phyloP scores from a whole-genome alignment of 2,113 vertebrate genomes.

The Alouatta palliata region DNA sequence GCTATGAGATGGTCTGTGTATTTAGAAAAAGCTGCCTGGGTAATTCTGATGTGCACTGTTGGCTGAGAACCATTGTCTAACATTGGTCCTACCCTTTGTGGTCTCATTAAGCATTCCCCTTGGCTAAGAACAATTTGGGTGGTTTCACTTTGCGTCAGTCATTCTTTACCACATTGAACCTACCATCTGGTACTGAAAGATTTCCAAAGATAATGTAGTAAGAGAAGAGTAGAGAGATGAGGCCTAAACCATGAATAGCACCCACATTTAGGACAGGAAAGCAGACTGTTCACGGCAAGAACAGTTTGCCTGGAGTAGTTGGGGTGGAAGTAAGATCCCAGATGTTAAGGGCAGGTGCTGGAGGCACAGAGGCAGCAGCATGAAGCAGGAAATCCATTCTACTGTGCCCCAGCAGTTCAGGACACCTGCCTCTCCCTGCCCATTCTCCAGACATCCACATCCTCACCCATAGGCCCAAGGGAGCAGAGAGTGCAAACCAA shows the following conservation, averaged over 20 bases:
- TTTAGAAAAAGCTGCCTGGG: background rate
- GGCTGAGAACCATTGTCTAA: background rate
- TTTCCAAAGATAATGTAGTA: background rate
- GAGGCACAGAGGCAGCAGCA: background rate
- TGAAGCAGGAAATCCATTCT: background rate
- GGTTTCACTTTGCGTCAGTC: background rate
- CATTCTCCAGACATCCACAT: background rate
- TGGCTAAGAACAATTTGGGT: background rate
- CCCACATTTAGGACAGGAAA: background rate
- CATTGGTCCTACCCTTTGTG: background rate
- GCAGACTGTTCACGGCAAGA: background rate
- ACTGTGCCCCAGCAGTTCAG: too few species aligned
- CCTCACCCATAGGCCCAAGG: background rate
- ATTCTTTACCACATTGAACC: background rate
- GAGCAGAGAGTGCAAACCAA: background rate
- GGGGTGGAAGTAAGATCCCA: background rate
- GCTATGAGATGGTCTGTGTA: background rate
- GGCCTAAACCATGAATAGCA: background rate
- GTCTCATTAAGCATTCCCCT: background rate
- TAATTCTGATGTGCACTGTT: background rate
- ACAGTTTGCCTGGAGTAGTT: fast-evolving
- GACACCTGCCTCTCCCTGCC: fast-evolving
- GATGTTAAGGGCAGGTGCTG: background rate
- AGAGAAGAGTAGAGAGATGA: background rate
- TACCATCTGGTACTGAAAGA: background rate